Conservation (phyloP, 2,113 vertebrate species). For the Pitta sordida region DNA sequence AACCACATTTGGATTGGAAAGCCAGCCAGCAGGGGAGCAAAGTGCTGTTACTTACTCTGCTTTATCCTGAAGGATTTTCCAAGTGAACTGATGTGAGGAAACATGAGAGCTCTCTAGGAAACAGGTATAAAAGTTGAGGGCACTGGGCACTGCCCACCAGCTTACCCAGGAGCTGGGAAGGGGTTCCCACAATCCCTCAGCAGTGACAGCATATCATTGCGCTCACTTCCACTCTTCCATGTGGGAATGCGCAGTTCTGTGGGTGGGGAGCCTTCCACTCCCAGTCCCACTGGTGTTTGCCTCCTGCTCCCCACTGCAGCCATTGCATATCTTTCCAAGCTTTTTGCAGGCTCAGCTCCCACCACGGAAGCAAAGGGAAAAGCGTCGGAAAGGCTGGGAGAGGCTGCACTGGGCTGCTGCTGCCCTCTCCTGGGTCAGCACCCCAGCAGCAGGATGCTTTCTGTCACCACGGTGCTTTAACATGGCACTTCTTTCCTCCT, state of each 20-base stretch:
- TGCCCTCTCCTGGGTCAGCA: slow-evolving; percentile 55
- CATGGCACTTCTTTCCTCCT: not conserved
- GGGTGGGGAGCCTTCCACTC: not conserved
- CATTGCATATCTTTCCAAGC: not conserved
- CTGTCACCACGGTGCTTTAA: not conserved
- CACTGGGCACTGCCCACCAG: not conserved
- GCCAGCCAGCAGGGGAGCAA: not conserved
- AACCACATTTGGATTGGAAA: not conserved
- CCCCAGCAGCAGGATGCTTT: not conserved
- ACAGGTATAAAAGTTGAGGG: not conserved
- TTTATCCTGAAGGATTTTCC: not conserved
- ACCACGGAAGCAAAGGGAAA: fast-evolving
- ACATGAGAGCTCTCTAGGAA: not conserved
- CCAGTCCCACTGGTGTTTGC: no score
- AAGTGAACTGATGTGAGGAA: not conserved
- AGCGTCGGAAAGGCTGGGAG: not conserved
- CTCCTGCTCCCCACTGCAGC: not conserved
- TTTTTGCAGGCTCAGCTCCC: not conserved
- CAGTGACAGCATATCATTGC: not conserved
- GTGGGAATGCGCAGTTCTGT: not conserved
- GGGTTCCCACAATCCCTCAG: not conserved
- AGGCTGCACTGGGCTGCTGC: not conserved
- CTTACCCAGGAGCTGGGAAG: not conserved
- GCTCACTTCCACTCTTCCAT: not conserved
- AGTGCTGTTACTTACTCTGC: not conserved